A percentile compares a stretch with the other conserved stretches of the same genome.
Evolutionary conservation across 2,113 vertebrate genomes (phyloP).

Genomic region (Opisthocomus hoazin): DNA sequence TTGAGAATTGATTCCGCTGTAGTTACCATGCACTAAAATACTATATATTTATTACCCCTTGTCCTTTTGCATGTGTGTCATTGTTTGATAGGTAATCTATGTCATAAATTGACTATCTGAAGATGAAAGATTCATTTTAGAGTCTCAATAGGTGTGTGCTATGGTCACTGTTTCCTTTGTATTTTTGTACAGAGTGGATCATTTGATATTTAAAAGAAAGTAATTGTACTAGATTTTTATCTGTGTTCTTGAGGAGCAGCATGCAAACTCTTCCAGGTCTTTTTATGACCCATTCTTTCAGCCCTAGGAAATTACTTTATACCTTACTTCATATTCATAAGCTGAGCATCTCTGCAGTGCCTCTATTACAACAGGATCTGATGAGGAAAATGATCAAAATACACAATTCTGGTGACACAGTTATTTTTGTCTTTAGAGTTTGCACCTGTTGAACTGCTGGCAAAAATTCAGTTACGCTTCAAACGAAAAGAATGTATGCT

Average conservation of each 20-base stretch:
- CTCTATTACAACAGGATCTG: neutral
- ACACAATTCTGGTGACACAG: neutral
- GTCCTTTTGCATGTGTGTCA: neutral
- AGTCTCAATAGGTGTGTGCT: neutral
- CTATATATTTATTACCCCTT: neutral
- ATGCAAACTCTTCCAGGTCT: neutral
- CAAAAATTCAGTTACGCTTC: neutral
- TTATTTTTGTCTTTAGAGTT: neutral
- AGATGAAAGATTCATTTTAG: neutral
- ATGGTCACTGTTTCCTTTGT: neutral
- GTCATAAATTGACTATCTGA: neutral
- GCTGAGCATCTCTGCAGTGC: neutral
- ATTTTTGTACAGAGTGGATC: neutral
- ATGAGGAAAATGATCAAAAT: neutral
- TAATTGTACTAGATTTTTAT: neutral
- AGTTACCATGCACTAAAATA: neutral
- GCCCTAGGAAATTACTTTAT: neutral
- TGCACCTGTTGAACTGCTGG: neutral
- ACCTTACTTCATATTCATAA: neutral
- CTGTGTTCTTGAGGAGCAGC: neutral
- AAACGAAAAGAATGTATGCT: neutral
- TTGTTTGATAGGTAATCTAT: neutral
- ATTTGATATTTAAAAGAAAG: neutral
- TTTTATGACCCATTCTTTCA: neutral
- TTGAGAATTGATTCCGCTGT: neutral